Percentiles rank a stretch among this genome's conserved stretches.
Evolutionary conservation across 2,797 vertebrate genomes (phyloP).

Genomic region (Trichosurus vulpecula): DNA sequence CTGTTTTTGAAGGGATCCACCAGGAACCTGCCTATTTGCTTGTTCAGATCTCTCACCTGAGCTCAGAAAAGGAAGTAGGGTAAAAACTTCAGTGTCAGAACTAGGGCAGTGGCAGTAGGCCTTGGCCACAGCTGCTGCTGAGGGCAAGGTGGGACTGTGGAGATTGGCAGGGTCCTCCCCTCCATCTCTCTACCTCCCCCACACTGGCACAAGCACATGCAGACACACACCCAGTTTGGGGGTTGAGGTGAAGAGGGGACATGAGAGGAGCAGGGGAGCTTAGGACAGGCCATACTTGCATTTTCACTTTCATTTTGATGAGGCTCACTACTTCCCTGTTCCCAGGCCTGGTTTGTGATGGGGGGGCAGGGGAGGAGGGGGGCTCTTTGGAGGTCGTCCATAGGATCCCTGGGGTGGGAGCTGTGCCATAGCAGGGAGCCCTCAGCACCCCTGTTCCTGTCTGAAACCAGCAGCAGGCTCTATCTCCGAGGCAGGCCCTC

Average conservation of each 20-base stretch:
- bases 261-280: neutral
- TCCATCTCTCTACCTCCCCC: neutral
- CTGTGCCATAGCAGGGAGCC: neutral
- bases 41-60: neutral
- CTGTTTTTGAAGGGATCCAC: neutral
- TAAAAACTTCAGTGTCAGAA: neutral
- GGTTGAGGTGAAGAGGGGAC: neutral
- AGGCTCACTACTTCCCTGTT: neutral
- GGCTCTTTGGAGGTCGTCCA: neutral
- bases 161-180: neutral
- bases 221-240: neutral
- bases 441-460: neutral
- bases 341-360: neutral
- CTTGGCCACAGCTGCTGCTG: neutral
- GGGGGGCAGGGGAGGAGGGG: neutral
- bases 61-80: neutral
- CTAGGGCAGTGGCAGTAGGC: neutral
- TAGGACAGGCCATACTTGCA: neutral
- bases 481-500: neutral
- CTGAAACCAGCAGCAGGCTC: constrained; percentile 20
- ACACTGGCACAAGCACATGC: neutral
- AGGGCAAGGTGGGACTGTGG: neutral
- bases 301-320: neutral
- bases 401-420: neutral
- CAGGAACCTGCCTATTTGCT: neutral